phyloP scores from a whole-genome alignment of 1,140 invertebrate species.

The Trypoxylus dichotomus region DNA sequence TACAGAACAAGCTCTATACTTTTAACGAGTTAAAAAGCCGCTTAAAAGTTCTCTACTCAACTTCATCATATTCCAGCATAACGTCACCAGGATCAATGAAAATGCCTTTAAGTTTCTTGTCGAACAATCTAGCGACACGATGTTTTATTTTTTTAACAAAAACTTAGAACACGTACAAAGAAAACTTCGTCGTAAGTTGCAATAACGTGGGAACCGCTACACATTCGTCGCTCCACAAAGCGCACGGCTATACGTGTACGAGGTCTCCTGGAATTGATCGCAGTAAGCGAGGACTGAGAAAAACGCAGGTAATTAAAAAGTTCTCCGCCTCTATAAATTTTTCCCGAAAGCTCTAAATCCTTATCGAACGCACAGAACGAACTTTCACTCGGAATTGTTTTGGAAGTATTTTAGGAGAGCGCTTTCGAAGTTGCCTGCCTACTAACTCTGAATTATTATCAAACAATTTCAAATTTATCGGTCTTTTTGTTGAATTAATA shows the following conservation, averaged over 20 bases:
- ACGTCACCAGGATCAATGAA: not conserved
- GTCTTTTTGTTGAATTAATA: not conserved
- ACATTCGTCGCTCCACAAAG: not conserved
- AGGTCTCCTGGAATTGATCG: not conserved
- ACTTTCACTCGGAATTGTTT: constrained; percentile 14
- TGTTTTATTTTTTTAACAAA: not conserved
- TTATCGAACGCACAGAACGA: not conserved
- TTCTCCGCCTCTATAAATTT: not conserved
- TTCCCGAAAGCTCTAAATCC: constrained; percentile 16
- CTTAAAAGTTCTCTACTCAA: not conserved
- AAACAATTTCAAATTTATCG: constrained; percentile 1
- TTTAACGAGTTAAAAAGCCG: not conserved
- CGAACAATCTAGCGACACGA: not conserved
- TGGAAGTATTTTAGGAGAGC: not conserved
- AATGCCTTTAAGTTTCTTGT: not conserved
- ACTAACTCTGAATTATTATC: not conserved
- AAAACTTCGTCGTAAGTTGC: constrained; percentile 2
- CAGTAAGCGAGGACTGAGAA: not conserved
- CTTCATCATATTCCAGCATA: not conserved
- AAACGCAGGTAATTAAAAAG: constrained; percentile 21
- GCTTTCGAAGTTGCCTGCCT: not conserved
- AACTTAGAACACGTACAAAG: not conserved
- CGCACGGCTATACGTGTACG: not conserved
- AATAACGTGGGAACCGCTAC: not conserved
- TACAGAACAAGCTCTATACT: not conserved